These are phyloP conservation scores for Aphidius colemani DNA, from an alignment of 2,888 invertebrate species.

Conservation along the genomic window DNA sequence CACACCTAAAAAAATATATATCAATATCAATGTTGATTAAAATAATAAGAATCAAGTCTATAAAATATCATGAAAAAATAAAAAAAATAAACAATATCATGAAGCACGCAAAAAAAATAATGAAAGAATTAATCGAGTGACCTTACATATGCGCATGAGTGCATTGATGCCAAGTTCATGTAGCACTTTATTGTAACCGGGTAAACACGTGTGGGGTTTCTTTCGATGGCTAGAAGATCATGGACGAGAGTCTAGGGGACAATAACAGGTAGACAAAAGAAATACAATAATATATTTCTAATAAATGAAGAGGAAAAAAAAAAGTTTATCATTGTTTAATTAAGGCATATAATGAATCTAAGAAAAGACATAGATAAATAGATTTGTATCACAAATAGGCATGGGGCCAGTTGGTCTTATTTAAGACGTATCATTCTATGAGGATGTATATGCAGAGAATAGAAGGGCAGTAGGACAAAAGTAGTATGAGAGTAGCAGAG, in stretches of 20 bases:
- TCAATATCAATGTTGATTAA: background rate
- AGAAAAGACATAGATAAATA: background rate
- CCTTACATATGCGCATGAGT: background rate
- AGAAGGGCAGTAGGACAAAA: conserved; percentile 36
- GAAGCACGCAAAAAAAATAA: background rate
- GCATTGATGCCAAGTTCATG: too few relatives aligned
- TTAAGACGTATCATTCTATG: conserved; percentile 15
- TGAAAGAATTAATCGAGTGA: background rate
- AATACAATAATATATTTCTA: background rate
- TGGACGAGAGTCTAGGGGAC: too few relatives aligned
- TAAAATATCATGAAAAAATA: background rate
- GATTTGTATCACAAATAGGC: conserved; percentile 4
- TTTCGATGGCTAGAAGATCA: too few relatives aligned
- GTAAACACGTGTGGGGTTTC: too few relatives aligned
- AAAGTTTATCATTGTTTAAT: too few relatives aligned
- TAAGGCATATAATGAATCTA: background rate
- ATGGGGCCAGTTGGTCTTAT: conserved; percentile 15
- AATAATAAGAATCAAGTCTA: conserved; percentile 3
- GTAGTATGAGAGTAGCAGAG: conserved; percentile 32
- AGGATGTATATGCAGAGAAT: conserved; percentile 30
- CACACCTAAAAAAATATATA: background rate
- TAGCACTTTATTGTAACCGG: too few relatives aligned
- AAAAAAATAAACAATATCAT: conserved; percentile 2
- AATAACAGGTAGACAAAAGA: background rate
- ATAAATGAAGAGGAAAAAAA: conserved; percentile 5